Evolutionary conservation across 2,888 invertebrate species (phyloP).

Genomic region (Erebia palarica): DNA sequence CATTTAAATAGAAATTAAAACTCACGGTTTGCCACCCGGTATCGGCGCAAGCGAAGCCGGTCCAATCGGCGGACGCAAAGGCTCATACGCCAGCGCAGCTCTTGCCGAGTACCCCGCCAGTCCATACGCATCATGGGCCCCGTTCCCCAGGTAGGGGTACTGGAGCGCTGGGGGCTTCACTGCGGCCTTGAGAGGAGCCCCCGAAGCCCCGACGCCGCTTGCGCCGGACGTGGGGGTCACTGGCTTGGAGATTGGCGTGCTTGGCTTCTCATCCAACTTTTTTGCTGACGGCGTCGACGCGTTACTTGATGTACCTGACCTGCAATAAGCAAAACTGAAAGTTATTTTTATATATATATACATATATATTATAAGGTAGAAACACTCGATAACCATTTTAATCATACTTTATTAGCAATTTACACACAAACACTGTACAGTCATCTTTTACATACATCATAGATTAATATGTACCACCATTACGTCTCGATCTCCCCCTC

Average conservation of each 20-base stretch:
- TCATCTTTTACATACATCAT: no score
- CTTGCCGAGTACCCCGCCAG: conserved; percentile 78
- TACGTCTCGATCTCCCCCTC: no score
- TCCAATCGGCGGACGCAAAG: conserved; percentile 76
- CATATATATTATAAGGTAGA: no score
- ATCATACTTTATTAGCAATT: no score
- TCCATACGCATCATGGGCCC: conserved; percentile 77
- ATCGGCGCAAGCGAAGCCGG: conserved; percentile 85
- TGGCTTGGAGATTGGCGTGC: conserved; percentile 95
- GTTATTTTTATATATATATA: no score
- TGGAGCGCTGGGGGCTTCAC: conserved; percentile 84
- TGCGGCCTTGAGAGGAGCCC: conserved; percentile 79
- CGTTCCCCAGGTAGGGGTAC: conserved; percentile 84
- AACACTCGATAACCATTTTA: no score
- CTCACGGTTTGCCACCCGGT: conserved; percentile 94
- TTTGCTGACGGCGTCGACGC: conserved; percentile 95
- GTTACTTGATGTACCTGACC: conserved; percentile 94
- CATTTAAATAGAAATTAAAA: conserved; percentile 48
- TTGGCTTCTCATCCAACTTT: conserved; percentile 93
- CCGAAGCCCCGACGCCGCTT: conserved; percentile 83
- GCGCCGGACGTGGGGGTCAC: conserved; percentile 91
- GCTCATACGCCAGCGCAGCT: conserved; percentile 77
- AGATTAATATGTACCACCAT: no score
- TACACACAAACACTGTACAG: no score
- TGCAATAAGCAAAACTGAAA: conserved; percentile 40